Conservation (phyloP, 2,113 vertebrate genomes). For the Camelus dromedarius region DNA sequence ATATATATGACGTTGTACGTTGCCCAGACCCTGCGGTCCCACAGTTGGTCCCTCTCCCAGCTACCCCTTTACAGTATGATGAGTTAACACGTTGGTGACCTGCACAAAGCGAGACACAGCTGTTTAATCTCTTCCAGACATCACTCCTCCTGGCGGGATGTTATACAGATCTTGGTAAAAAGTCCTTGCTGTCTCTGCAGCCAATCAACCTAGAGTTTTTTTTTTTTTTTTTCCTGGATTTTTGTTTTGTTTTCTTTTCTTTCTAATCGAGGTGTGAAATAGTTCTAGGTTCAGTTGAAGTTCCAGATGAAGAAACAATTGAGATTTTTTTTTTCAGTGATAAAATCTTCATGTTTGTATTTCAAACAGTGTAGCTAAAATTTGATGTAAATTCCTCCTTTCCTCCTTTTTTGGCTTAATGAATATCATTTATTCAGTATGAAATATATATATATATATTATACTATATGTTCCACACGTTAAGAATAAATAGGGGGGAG, state of each 20-base stretch:
- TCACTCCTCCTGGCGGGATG: constrained; percentile 85
- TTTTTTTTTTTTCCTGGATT: constrained; percentile 84
- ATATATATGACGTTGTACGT: constrained; percentile 99
- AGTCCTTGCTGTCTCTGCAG: constrained; percentile 94
- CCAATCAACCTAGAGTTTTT: constrained; percentile 93
- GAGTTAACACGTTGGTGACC: constrained; percentile 92
- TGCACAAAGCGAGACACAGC: constrained; percentile 92
- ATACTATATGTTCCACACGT: no score
- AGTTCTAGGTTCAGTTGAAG: constrained; percentile 95
- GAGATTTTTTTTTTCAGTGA: constrained; percentile 96
- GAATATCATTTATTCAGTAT: constrained; percentile 99
- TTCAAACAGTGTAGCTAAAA: constrained; percentile 99
- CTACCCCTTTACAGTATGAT: constrained; percentile 89
- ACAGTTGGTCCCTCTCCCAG: constrained; percentile 92
- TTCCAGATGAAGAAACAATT: constrained; percentile 99
- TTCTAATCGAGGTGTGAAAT: constrained; percentile 95
- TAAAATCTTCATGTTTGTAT: constrained; percentile 99
- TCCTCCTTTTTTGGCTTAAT: constrained; percentile 99
- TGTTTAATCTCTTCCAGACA: constrained; percentile 94
- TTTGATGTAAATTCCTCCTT: constrained; percentile 99
- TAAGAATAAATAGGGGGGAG: no score
- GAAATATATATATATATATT: constrained; percentile 99
- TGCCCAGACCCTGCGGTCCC: constrained; percentile 94
- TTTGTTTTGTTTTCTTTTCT: constrained; percentile 90
- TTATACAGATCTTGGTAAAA: constrained; percentile 93